Percentiles rank a stretch among this genome's conserved stretches.
phyloP scores from a whole-genome alignment of 2,888 invertebrate species.

The Orthosia gracilis region DNA sequence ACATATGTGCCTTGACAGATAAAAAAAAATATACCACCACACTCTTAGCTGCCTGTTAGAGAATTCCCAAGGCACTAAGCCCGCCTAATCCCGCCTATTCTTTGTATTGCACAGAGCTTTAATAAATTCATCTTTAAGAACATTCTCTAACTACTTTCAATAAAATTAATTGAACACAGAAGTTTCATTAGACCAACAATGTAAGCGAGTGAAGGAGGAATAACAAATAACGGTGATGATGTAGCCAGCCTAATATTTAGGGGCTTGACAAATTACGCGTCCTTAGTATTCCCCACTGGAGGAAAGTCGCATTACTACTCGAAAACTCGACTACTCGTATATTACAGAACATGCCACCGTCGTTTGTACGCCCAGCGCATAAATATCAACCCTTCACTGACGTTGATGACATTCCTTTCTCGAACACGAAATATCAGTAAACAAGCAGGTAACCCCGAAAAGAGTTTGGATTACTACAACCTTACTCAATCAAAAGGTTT shows the following conservation, averaged over 20 bases:
- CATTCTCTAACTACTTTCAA: no score
- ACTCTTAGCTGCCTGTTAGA: no score
- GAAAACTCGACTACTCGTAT: constrained; percentile 55
- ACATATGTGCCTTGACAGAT: no score
- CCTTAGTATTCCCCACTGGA: constrained; percentile 74
- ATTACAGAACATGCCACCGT: constrained; percentile 56
- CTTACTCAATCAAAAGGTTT: constrained; percentile 62
- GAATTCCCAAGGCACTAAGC: no score
- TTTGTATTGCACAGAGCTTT: no score
- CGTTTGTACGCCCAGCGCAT: constrained; percentile 46
- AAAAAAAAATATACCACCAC: no score
- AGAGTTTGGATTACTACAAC: constrained; percentile 53
- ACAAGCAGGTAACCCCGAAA: constrained; percentile 61
- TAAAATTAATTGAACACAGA: constrained; percentile 73
- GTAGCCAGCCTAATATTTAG: constrained; percentile 75
- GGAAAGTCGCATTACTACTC: constrained; percentile 61
- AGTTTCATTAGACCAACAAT: constrained; percentile 74
- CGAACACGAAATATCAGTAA: constrained; percentile 41
- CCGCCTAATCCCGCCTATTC: no score
- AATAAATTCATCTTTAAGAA: no score
- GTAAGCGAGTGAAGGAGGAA: constrained; percentile 71
- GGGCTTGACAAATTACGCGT: constrained; percentile 79
- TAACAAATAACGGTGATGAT: constrained; percentile 77
- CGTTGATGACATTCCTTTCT: constrained; percentile 55
- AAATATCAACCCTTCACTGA: constrained; percentile 55